Evolutionary conservation across 1,140 invertebrate species (phyloP).

Genomic region (Plodia interpunctella): DNA sequence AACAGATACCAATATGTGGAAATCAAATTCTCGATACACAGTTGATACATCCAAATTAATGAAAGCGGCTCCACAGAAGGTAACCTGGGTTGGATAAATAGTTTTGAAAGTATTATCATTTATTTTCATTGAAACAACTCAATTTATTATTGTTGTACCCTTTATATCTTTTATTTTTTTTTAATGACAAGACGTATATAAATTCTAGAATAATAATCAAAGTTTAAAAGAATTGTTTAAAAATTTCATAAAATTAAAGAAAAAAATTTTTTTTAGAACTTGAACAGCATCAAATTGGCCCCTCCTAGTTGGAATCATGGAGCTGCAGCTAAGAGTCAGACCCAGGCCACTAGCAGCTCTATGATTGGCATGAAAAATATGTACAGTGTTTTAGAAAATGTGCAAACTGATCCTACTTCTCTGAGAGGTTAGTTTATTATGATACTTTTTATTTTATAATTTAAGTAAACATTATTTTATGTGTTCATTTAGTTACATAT

Average conservation of each 20-base stretch:
- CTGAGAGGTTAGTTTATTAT: slow-evolving; percentile 50
- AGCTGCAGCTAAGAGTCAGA: slow-evolving; percentile 52
- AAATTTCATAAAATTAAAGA: background rate
- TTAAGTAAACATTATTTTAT: no score
- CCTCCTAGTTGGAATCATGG: slow-evolving; percentile 58
- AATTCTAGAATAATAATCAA: no score
- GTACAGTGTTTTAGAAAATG: slow-evolving; percentile 55
- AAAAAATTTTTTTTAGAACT: slow-evolving; percentile 39
- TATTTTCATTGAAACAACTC: no score
- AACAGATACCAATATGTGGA: slow-evolving; percentile 56
- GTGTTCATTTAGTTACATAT: no score
- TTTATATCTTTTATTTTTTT: no score
- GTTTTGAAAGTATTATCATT: no score
- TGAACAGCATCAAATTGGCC: slow-evolving; percentile 57
- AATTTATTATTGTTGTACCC: no score
- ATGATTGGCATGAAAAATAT: slow-evolving; percentile 57
- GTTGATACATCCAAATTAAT: slow-evolving; percentile 63
- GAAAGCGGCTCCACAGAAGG: slow-evolving; percentile 53
- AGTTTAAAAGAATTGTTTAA: no score
- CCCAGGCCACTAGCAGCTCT: slow-evolving; percentile 43
- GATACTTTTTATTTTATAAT: no score
- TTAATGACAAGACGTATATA: no score
- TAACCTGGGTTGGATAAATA: slow-evolving; percentile 21
- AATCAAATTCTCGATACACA: slow-evolving; percentile 42
- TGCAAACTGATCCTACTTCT: slow-evolving; percentile 46